Base-by-base conservation (phyloP, 2,113 vertebrate genomes). In the Poeciliopsis turrubarensis region DNA sequence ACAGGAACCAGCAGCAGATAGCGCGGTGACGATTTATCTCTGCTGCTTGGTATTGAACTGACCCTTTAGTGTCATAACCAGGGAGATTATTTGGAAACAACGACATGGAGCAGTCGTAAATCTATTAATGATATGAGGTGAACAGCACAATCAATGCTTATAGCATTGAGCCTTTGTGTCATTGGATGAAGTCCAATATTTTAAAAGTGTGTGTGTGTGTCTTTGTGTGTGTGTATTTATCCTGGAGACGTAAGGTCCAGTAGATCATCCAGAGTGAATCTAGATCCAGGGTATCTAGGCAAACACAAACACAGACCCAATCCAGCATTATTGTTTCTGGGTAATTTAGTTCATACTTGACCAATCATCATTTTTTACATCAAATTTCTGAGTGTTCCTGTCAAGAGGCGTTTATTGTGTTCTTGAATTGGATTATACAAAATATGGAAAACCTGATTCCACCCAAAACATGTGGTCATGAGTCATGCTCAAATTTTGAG, bases 131-230 rank as follows among this genome's bases (percentile, higher is more conserved):
- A 76, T 77, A 71, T 71, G 77, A 91, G 73, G 63, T 19, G 2
- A 90, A 83, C 71, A 77, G 70, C 54, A 34, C 26, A n/a, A 88
- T 93, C 89, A 80, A 90, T 89, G 79, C 78, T 89, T 81, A 89
- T 89, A 77, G 82, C 72, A 80, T 81, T 75, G 68, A 27, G 66
- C 62, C 29, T 66, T 70, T 81, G 60, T 79, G 76, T 72, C 32
- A 67, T 57, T 60, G 68, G 72, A 82, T 29, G 60, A 62, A 62
- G 67, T 39, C 63, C 81, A 81, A 87, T 87, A 44, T 75, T 87
- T 90, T 83, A 72, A 76, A 25, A 57, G 51, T 19, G 44, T 47
- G 44, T n/a, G 51, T 17, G 17, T 47, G 17, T 57, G 68, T 73
- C 39, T 41, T 41, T 14, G 27, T 61, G 62, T 65, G 32, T 69